phyloP scores from a whole-genome alignment of 2,113 vertebrate species.

The Heloderma charlesbogerti region DNA sequence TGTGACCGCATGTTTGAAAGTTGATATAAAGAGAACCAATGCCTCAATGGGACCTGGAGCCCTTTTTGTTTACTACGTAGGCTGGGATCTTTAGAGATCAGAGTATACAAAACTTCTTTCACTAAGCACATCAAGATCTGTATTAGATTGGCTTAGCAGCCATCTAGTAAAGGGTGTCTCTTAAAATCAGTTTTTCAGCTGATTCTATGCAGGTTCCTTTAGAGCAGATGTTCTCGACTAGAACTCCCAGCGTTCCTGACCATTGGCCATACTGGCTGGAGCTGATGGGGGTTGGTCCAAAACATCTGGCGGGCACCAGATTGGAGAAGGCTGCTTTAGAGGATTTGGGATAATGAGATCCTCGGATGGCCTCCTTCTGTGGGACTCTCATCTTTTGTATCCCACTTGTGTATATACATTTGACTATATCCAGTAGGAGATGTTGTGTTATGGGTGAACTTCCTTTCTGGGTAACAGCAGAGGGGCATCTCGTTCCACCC shows the following conservation, averaged over 20 bases:
- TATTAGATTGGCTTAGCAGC: background rate
- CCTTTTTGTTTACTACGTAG: background rate
- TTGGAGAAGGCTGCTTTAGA: too few relatives aligned
- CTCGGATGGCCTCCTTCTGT: too few relatives aligned
- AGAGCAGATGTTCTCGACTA: too few relatives aligned
- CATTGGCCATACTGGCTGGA: too few relatives aligned
- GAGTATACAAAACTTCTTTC: background rate
- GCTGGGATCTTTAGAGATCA: background rate
- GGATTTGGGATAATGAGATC: too few relatives aligned
- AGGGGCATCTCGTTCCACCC: background rate
- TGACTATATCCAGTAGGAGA: background rate
- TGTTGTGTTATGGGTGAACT: background rate
- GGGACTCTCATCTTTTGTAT: too few relatives aligned
- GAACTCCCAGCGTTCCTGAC: too few relatives aligned
- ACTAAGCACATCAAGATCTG: background rate
- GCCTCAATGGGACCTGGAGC: background rate
- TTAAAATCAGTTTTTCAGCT: background rate
- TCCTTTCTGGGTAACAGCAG: background rate
- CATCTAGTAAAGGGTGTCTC: background rate
- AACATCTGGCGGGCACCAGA: too few relatives aligned
- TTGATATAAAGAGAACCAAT: background rate
- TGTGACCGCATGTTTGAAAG: background rate
- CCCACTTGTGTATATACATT: background rate
- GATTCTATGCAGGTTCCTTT: too few relatives aligned
- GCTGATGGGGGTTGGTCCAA: too few relatives aligned